Evolutionary conservation across 2,797 vertebrate species (phyloP).

Genomic region (Phataginus tetradactyla): DNA sequence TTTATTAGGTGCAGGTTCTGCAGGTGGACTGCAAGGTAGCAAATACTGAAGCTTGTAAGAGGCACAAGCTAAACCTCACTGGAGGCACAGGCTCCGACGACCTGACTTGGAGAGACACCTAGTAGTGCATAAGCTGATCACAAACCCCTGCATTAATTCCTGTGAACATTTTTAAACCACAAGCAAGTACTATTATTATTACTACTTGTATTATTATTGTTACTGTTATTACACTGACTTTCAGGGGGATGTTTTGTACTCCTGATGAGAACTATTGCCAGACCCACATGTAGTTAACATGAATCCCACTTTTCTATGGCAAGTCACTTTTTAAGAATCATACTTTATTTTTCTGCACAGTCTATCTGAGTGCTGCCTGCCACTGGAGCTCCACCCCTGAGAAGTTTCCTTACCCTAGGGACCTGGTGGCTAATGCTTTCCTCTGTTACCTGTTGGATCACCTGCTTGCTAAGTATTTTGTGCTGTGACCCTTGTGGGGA

Average conservation of each 20-base stretch:
- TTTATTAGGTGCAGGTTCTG: constrained; percentile 87
- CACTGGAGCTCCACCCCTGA: constrained; percentile 67
- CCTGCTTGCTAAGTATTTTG: constrained; percentile 79
- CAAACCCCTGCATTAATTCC: constrained; percentile 45
- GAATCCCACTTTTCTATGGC: constrained; percentile 77
- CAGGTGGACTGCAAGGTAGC: constrained; percentile 87
- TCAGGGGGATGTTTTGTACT: constrained; percentile 78
- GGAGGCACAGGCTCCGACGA: constrained; percentile 53
- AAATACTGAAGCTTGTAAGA: constrained; percentile 82
- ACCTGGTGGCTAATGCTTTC: constrained; percentile 69
- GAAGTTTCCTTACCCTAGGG: constrained; percentile 72
- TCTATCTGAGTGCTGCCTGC: constrained; percentile 56
- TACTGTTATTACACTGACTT: constrained; percentile 54
- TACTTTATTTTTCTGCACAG: constrained; percentile 72
- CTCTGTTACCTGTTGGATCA: constrained; percentile 76
- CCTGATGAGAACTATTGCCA: constrained; percentile 75
- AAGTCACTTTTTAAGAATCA: constrained; percentile 78
- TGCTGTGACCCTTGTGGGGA: constrained; percentile 84
- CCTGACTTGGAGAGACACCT: constrained; percentile 74
- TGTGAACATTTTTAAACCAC: constrained; percentile 70
- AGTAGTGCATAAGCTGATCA: constrained; percentile 18
- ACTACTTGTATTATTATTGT: constrained; percentile 56
- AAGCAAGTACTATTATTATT: constrained; percentile 53
- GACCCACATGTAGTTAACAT: constrained; percentile 59
- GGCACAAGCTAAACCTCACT: constrained; percentile 63